phyloP scores from a whole-genome alignment of 2,113 vertebrate species.

The Gallinago undulata region DNA sequence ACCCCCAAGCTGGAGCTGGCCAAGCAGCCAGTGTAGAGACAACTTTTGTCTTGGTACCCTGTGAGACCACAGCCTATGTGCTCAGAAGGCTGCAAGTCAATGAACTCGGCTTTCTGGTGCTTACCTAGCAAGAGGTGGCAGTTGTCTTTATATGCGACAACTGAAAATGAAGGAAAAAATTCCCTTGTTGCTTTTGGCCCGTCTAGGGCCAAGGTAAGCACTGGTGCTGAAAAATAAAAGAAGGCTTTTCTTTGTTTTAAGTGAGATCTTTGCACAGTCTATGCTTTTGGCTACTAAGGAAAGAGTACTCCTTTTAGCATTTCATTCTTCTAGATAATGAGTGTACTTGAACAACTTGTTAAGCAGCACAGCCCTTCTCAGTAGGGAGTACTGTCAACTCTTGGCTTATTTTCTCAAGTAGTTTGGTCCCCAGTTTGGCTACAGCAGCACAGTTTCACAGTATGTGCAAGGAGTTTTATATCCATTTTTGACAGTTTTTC shows the following conservation, averaged over 20 bases:
- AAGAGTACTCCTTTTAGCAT: not conserved
- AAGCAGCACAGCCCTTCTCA: not conserved
- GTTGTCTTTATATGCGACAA: not conserved
- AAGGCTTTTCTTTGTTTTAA: not conserved
- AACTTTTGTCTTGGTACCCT: not conserved
- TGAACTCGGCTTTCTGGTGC: rapidly evolving
- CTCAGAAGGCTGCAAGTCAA: not conserved
- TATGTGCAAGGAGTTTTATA: not conserved
- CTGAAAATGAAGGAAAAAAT: not conserved
- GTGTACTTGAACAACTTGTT: not conserved
- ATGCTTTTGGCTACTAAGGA: not conserved
- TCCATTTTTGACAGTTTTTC: not conserved
- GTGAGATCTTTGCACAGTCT: not conserved
- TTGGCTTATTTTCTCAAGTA: not conserved
- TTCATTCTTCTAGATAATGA: not conserved
- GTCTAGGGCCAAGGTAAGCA: not conserved
- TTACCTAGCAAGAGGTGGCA: not conserved
- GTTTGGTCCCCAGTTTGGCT: not conserved
- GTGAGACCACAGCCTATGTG: not conserved
- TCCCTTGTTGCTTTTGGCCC: not conserved
- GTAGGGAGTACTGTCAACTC: not conserved
- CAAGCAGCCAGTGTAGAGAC: not conserved
- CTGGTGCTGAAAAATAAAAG: not conserved
- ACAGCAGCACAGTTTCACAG: not conserved
- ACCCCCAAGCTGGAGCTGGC: not conserved